phyloP scores from a whole-genome alignment of 2,113 vertebrate species.

The Megaptera novaeangliae region DNA sequence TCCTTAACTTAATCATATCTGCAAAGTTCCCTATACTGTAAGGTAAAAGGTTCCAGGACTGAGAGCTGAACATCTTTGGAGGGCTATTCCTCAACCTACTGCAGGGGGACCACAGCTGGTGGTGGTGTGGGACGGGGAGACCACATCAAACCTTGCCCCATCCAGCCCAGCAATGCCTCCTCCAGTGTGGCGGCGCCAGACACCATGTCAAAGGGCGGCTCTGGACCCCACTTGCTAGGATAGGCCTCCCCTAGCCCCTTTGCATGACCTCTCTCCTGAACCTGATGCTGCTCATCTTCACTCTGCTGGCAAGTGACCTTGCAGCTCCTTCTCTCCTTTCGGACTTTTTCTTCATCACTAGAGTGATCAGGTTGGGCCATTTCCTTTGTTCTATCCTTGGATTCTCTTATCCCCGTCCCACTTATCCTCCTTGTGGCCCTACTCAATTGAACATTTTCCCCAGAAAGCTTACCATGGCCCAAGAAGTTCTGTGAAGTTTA shows the following conservation, averaged over 20 bases:
- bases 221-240: not conserved
- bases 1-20: not conserved
- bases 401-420: not conserved
- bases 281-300: not conserved
- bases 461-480: not conserved
- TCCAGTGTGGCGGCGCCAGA: not conserved
- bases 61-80: not conserved
- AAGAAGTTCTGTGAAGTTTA: not conserved
- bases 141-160: too few relatives aligned
- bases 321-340: not conserved
- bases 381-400: not conserved
- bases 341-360: not conserved
- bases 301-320: not conserved
- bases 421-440: not conserved
- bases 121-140: not conserved
- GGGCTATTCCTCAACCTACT: not conserved
- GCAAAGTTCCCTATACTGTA: not conserved
- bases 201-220: not conserved
- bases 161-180: not conserved
- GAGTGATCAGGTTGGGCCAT: too few relatives aligned
- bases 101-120: not conserved
- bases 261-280: not conserved
- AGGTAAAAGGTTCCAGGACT: not conserved
- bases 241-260: rapidly evolving
- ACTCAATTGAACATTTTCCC: not conserved